These are phyloP conservation scores for Tachycineta bicolor DNA, from an alignment of 2,113 vertebrate species.

Conservation along the genomic window DNA sequence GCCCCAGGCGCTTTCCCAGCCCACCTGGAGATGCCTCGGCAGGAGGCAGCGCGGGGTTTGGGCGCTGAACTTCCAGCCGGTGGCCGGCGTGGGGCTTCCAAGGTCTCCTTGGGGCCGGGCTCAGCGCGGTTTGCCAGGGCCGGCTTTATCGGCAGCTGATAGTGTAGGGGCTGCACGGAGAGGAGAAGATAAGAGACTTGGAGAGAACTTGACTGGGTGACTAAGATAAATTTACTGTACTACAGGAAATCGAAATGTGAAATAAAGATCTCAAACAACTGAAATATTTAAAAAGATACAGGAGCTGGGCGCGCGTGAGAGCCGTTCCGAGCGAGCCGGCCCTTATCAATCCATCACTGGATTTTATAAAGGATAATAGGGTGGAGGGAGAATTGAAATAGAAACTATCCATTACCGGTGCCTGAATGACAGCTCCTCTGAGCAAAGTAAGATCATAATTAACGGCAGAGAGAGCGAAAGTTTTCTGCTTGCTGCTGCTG, in stretches of 20 bases:
- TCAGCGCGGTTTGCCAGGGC: constrained; percentile 19
- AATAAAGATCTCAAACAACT: constrained; percentile 72
- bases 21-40: background rate
- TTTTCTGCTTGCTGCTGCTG: background rate
- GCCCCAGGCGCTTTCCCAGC: accelerated
- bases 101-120: background rate
- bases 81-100: background rate
- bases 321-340: background rate
- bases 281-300: constrained; percentile 79
- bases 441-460: constrained; percentile 67
- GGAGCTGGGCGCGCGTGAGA: background rate
- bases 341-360: constrained; percentile 66
- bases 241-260: constrained; percentile 80
- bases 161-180: constrained; percentile 32
- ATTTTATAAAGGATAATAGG: constrained; percentile 73
- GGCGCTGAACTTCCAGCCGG: background rate
- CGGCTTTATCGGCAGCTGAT: constrained; percentile 57
- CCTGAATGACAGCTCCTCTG: constrained; percentile 56
- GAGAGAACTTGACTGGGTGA: constrained; percentile 69
- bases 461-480: constrained; percentile 18
- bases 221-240: constrained; percentile 77
- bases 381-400: constrained; percentile 71
- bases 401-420: constrained; percentile 68
- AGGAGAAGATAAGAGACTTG: constrained; percentile 71
- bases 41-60: background rate